Base-by-base conservation (phyloP, 1,140 invertebrate genomes). In the Teleogryllus occipitalis region DNA sequence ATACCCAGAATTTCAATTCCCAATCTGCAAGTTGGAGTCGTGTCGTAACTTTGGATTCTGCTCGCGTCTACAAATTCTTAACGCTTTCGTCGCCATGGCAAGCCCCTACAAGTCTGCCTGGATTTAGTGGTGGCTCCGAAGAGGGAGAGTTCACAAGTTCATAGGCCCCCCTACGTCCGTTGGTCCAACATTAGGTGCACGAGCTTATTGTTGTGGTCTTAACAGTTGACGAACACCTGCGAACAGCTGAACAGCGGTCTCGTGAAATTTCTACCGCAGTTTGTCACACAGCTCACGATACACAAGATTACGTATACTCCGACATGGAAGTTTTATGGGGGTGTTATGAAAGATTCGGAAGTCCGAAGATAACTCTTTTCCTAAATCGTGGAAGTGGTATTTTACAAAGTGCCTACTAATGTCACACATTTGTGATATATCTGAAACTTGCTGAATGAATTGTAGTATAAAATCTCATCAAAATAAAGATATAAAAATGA, bases 1-100 rank as follows among this genome's bases (percentile, higher is more conserved):
- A 65, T 65, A 65, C 54, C 54, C 54, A 65, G 54, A 65, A 65
- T 65, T 65, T 65, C 54, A 65, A 65, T 65, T 65, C 54, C 54
- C 54, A 65, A 65, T 65, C 54, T 65, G 54, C 54, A 65, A 65
- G 54, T 65, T 65, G 54, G 54, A 18, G 54, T 10, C 54, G 18
- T 65, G 54, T 65, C 54, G 54, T 65, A 65, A 65, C 54, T 65
- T 65, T 65, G 18, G 54, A 18, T 65, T 65, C 54, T 14, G 54
- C 54, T 65, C 54, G 18, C 54, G 54, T 65, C 54, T 18, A 65
- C 54, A 65, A 65, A 65, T 65, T 65, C 18, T 65, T 65, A 65
- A 65, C 54, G 54, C 54, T 65, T 65, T 65, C 54, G 54, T 65
- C 54, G 54, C 18, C 18, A 14, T 65, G 54, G 10, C 18, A 65